A percentile compares a stretch with the other conserved stretches of the same genome.
Evolutionary conservation across 2,888 invertebrate species (phyloP).

Genomic region (Apocheima hispidaria): DNA sequence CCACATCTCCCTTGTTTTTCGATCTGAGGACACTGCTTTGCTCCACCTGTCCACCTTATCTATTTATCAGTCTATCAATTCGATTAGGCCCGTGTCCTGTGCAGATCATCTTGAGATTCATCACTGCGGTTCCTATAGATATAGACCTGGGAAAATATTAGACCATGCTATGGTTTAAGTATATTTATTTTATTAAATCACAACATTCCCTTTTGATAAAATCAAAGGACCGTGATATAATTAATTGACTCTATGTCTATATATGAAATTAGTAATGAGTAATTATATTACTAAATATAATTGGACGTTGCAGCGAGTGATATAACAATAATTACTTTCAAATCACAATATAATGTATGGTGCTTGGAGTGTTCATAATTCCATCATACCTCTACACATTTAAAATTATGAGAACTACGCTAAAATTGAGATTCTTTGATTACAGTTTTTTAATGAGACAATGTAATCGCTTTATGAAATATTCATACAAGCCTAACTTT

Average conservation of each 20-base stretch:
- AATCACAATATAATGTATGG: constrained; percentile 29
- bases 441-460: background rate
- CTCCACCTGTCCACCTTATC: too few species aligned
- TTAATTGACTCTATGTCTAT: constrained; percentile 58
- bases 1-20: too few species aligned
- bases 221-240: constrained; percentile 52
- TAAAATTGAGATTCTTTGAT: background rate
- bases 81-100: too few species aligned
- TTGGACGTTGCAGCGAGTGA: constrained; percentile 25
- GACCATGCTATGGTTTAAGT: constrained; percentile 32
- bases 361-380: constrained; percentile 7
- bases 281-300: constrained; percentile 29
- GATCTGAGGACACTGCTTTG: too few species aligned
- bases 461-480: background rate
- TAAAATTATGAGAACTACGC: background rate
- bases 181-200: constrained; percentile 60
- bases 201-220: constrained; percentile 56
- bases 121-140: background rate
- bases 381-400: background rate
- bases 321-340: constrained; percentile 7
- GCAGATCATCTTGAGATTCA: too few species aligned
- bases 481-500: background rate
- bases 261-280: constrained; percentile 25
- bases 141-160: background rate
- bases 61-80: too few species aligned